phyloP scores from a whole-genome alignment of 2,113 vertebrate genomes.

The Hippoglossus stenolepis region DNA sequence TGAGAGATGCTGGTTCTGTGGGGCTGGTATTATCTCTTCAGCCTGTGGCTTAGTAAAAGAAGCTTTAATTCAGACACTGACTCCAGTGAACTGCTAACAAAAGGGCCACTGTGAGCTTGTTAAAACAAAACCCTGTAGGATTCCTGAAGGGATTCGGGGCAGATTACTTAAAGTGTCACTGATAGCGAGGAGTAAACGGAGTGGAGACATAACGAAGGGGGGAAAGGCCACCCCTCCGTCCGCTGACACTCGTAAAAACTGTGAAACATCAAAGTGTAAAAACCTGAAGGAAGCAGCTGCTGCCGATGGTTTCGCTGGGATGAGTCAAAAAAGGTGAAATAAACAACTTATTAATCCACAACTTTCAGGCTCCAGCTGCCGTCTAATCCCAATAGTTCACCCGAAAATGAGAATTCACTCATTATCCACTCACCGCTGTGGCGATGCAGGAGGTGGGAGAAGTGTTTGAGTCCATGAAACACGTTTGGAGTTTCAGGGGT shows the following conservation, averaged over 20 bases:
- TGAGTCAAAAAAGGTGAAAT: too few species aligned
- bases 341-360: too few species aligned
- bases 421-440: too few species aligned
- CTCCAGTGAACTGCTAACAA: constrained; percentile 56
- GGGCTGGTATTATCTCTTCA: constrained; percentile 58
- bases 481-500: too few species aligned
- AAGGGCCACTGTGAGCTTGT: constrained; percentile 63
- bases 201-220: constrained; percentile 1
- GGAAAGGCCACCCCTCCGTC: background rate
- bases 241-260: constrained; percentile 5
- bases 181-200: constrained; percentile 28
- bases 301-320: too few species aligned
- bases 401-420: too few species aligned
- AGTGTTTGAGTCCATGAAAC: too few species aligned
- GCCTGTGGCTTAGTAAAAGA: constrained; percentile 65
- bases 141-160: constrained; percentile 50
- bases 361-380: too few species aligned
- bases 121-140: constrained; percentile 67
- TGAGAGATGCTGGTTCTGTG: constrained; percentile 37
- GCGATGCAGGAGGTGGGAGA: too few species aligned
- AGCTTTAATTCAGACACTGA: constrained; percentile 66
- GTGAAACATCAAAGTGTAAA: background rate
- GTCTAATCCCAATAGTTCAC: too few species aligned
- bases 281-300: too few species aligned
- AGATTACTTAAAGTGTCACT: constrained; percentile 52